Conservation (phyloP, 2,888 invertebrate species). For the Cosmia pyralina region DNA sequence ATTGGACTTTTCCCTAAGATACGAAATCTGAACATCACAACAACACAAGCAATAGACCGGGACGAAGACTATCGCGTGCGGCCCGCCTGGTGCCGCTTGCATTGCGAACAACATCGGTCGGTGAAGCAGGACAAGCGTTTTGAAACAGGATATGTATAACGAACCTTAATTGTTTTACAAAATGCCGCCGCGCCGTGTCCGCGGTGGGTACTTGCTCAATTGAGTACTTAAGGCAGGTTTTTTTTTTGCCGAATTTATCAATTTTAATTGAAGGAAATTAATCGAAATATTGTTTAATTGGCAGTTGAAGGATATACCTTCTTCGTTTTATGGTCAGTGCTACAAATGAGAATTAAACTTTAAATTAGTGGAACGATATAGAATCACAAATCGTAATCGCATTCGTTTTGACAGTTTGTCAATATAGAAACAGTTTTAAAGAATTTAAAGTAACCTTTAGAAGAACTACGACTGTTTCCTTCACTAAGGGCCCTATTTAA, state of each 20-base stretch:
- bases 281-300: slow-evolving; percentile 21
- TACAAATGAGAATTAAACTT: slow-evolving; percentile 3
- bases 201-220: slow-evolving; percentile 40
- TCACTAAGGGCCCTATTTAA: no score
- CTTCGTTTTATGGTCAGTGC: slow-evolving; percentile 19
- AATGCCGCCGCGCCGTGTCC: slow-evolving; percentile 27
- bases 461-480: no score
- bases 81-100: slow-evolving; percentile 43
- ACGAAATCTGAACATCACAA: slow-evolving; percentile 1
- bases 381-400: not conserved
- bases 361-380: no score
- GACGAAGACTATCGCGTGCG: slow-evolving; percentile 56
- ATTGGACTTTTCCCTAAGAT: not conserved
- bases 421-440: not conserved
- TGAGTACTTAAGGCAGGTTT: slow-evolving; percentile 18
- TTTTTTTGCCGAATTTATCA: slow-evolving; percentile 35
- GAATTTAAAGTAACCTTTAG: no score
- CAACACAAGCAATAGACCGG: slow-evolving; percentile 38
- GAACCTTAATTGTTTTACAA: slow-evolving; percentile 61
- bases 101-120: slow-evolving; percentile 43
- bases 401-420: not conserved
- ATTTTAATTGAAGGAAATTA: slow-evolving; percentile 49
- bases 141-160: slow-evolving; percentile 64
- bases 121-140: slow-evolving; percentile 50
- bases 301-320: slow-evolving; percentile 14